Base-by-base conservation (phyloP, 2,888 invertebrate species). In the Crocallis elinguaria region DNA sequence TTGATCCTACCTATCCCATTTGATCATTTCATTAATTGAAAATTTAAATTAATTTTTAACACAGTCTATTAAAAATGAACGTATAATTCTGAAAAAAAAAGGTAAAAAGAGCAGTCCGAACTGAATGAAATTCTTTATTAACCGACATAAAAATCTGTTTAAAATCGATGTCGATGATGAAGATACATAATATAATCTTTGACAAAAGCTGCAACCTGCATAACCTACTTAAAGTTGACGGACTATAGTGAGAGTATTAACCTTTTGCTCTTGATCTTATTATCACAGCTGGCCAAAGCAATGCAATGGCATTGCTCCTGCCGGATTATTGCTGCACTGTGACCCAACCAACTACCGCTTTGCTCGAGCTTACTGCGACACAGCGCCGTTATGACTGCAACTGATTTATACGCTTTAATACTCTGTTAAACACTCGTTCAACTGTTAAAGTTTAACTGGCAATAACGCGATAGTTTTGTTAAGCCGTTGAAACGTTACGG, bases 281-380 rank as follows among this genome's bases (percentile, higher is more conserved):
- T 12, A 30, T 42, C 30, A 46, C 41, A 52, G 39, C 36, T 36
- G 41, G 35, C 25, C 42, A 36, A 52, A 43, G 46, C 46, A 63
- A 60, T 66, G 64, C 71, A 63, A 64, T 67, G 69, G 61, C 66
- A 60, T 64, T 50, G 51, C 60, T 58, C 42, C 43, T 46, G 37
- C 38, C 32, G 50, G 61, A 57, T 66, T 67, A 69, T 67, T 66
- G 60, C 59, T 43, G 46, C 46, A 46, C 33, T 35, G 43, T 51
- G 51, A 46, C 45, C 13, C 25, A 9, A 23, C 37, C 43, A 44
- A 43, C 48, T 39, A 32, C 56, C 42, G 37, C 29, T 50, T 42
- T 38, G 46, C 29, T 37, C 21, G 30, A 39, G 36, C 45, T 50
- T 48, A 50, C 45, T 51, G 46, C 50, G 33, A 36, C 48, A 38